phyloP scores from a whole-genome alignment of 1,140 invertebrate genomes.

The Drosophila kanapiae region DNA sequence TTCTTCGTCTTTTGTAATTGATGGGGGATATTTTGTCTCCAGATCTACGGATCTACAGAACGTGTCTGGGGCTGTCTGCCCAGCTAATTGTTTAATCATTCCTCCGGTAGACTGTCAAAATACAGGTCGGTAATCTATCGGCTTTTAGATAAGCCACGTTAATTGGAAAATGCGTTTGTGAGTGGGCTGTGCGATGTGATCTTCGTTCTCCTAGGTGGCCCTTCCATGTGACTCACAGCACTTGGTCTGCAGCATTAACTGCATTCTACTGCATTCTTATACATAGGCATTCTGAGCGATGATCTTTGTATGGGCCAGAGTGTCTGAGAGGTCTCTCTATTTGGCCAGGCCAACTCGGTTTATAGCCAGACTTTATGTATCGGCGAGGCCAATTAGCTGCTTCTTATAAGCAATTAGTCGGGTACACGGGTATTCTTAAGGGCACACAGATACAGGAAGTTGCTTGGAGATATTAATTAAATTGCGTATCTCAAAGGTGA shows the following conservation, averaged over 20 bases:
- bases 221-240: conserved; percentile 31
- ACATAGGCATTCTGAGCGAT: conserved; percentile 11
- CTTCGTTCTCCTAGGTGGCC: conserved; percentile 45
- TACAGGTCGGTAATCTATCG: conserved; percentile 69
- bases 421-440: conserved; percentile 36
- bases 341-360: conserved; percentile 31
- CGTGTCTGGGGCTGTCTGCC: conserved; percentile 48
- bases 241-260: conserved; percentile 27
- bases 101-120: conserved; percentile 59
- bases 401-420: conserved; percentile 49
- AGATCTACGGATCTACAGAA: conserved; percentile 64
- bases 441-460: conserved; percentile 49
- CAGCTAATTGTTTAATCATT: conserved; percentile 79
- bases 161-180: conserved; percentile 59
- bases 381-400: conserved; percentile 34
- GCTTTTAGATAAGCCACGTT: conserved; percentile 76
- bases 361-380: conserved; percentile 30
- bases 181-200: conserved; percentile 22
- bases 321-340: conserved; percentile 13
- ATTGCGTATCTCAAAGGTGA: conserved; percentile 26
- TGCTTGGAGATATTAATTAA: conserved; percentile 38
- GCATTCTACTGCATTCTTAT: conserved; percentile 46
- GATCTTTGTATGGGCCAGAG: conserved; percentile 20
- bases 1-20: conserved; percentile 56
- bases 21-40: conserved; percentile 55